phyloP scores from a whole-genome alignment of 1,140 invertebrate species.

The Chionoecetes opilio region DNA sequence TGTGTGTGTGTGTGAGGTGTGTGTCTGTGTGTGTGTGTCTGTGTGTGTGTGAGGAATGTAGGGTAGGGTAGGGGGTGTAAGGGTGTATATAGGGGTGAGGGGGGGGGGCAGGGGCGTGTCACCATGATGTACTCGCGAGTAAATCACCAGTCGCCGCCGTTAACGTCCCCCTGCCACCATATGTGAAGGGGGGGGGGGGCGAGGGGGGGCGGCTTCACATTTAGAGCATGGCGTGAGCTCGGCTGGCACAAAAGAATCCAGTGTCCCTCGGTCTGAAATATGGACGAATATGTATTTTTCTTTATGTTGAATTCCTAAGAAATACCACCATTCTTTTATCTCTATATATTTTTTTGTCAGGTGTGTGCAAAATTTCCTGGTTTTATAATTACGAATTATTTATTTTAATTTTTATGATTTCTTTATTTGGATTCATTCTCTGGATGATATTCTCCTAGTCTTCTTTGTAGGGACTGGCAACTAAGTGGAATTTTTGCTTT shows the following conservation, averaged over 20 bases:
- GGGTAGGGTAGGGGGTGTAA: background rate
- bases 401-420: no score
- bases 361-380: background rate
- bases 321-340: background rate
- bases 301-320: background rate
- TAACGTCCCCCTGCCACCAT: slow-evolving; percentile 13
- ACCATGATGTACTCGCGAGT: background rate
- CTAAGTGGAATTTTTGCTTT: no score
- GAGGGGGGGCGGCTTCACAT: background rate
- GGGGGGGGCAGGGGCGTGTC: background rate
- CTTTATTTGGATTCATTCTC: no score
- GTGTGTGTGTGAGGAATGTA: background rate
- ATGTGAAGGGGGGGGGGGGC: background rate
- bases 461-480: no score
- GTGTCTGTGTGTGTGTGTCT: background rate
- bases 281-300: background rate
- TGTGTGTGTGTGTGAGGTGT: slow-evolving; percentile 27
- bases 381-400: no score
- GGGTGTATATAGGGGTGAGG: background rate
- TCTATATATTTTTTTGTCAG: background rate
- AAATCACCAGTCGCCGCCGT: background rate
- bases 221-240: background rate
- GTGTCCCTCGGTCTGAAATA: background rate
- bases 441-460: no score
- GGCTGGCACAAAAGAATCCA: background rate